Base-by-base conservation (phyloP, 2,797 vertebrate species). In the Hemitrygon akajei region DNA sequence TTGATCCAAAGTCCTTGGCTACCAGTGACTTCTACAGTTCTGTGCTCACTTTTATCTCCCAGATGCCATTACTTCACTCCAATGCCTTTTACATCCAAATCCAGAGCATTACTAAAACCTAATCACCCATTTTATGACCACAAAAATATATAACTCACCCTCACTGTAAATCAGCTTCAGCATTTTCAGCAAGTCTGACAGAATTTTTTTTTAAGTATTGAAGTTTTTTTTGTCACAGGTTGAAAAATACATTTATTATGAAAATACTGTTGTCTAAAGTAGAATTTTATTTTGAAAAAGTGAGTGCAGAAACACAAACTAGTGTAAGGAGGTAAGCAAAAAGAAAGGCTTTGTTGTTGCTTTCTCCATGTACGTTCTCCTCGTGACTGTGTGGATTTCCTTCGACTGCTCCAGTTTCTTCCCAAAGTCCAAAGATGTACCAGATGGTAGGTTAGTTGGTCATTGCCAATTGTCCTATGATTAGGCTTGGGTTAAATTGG, bases 1-100 rank as follows among this genome's bases (percentile, higher is more conserved):
- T 93, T 40, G 37, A 94, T 94, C 95, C 95, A 94, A n/a, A 93
- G 94, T 94, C 94, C 63, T 94, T 94, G 94, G 71, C 71, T 76
- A 40, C 66, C 27, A n/a, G 91, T 93, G 91, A 93, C 37, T 76
- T 76, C 20, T 75, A 71, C 37, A 76, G 91, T 40, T 40, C 40
- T 76, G 79, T 22, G 37, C 27, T 76, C 71, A 30, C 25, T 76
- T 25, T 30, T 76, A 93, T 40, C 25, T 56, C 27, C 47, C 91
- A 47, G 37, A 73, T n/a, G 34, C 91, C 91, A 47, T 92, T 92
- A 27, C 66, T 92, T 40, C 91, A 92, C 69, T 73, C 30, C 34
- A 92, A 92, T 92, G 69, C 25, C 91, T 93, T 76, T 76, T 76
- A 93, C 69, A 76, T 56, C 71, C 71, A 56, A 92, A 89, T 89